phyloP scores from a whole-genome alignment of 1,140 invertebrate species.

The Drosophila novamexicana region DNA sequence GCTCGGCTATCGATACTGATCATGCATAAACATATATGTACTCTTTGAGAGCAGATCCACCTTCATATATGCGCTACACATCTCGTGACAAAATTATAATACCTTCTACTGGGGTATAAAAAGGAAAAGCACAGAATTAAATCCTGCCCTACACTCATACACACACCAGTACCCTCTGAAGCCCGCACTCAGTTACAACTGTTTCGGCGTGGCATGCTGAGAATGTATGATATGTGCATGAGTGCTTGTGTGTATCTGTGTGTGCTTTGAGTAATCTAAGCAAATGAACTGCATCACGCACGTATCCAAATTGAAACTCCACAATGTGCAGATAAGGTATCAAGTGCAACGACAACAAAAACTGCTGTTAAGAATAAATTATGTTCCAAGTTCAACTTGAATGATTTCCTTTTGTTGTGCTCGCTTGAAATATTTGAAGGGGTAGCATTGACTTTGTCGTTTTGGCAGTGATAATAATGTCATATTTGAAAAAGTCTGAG shows the following conservation, averaged over 20 bases:
- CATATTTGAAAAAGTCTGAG: no score
- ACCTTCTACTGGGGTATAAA: conserved; percentile 2
- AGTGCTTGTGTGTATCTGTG: neutral
- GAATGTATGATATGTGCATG: conserved; percentile 47
- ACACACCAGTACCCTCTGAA: neutral
- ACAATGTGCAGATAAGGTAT: conserved; percentile 32
- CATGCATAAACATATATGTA: no score
- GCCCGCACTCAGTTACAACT: conserved; percentile 10
- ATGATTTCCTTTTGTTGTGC: neutral
- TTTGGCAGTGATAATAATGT: no score
- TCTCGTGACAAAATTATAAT: no score
- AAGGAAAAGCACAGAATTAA: conserved; percentile 40
- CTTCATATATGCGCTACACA: no score
- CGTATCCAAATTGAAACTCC: conserved; percentile 60
- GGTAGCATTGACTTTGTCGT: no score
- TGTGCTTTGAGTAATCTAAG: conserved; percentile 52
- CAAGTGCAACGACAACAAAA: conserved; percentile 2
- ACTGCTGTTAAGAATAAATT: neutral
- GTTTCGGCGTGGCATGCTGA: conserved; percentile 42
- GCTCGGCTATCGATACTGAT: neutral
- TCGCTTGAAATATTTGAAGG: neutral
- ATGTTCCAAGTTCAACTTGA: conserved; percentile 21
- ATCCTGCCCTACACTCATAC: conserved; percentile 9
- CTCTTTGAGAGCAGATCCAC: no score
- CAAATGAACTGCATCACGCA: conserved; percentile 25